These are phyloP conservation scores for Sinocyclocheilus anophthalmus DNA, from an alignment of 2,113 vertebrate species.

Conservation along the genomic window DNA sequence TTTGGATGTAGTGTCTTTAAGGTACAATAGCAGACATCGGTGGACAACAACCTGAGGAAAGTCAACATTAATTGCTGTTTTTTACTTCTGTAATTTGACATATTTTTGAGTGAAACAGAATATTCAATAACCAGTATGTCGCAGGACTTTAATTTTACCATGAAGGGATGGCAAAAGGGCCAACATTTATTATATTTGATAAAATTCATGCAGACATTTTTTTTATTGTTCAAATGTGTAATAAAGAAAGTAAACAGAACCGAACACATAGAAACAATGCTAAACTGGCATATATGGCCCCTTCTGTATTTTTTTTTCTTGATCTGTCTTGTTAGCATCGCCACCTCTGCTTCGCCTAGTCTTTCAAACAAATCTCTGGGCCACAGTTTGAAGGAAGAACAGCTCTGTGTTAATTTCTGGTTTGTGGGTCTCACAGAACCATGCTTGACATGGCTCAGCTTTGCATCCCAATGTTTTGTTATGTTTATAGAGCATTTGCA, in stretches of 20 bases:
- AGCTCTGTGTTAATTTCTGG: neutral
- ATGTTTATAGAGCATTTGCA: neutral
- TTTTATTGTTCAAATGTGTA: neutral
- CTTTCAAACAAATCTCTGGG: neutral
- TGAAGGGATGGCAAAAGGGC: neutral
- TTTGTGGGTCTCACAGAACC: neutral
- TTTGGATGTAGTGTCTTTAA: neutral
- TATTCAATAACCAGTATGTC: neutral
- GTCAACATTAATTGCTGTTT: neutral
- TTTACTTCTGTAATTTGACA: neutral
- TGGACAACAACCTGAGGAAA: neutral
- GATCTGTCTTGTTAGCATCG: too few species aligned
- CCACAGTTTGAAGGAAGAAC: neutral
- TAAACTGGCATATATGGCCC: neutral
- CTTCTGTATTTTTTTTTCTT: too few species aligned
- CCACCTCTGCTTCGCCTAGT: neutral
- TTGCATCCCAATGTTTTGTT: conserved; percentile 24
- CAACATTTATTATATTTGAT: neutral
- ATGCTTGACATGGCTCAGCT: neutral
- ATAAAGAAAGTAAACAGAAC: neutral
- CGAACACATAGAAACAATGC: neutral
- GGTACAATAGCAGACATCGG: neutral
- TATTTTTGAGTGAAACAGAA: neutral
- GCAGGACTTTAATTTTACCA: neutral
- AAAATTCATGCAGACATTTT: neutral